Evolutionary conservation across 2,797 vertebrate species (phyloP).

Genomic region (Melanotaenia nigrans): DNA sequence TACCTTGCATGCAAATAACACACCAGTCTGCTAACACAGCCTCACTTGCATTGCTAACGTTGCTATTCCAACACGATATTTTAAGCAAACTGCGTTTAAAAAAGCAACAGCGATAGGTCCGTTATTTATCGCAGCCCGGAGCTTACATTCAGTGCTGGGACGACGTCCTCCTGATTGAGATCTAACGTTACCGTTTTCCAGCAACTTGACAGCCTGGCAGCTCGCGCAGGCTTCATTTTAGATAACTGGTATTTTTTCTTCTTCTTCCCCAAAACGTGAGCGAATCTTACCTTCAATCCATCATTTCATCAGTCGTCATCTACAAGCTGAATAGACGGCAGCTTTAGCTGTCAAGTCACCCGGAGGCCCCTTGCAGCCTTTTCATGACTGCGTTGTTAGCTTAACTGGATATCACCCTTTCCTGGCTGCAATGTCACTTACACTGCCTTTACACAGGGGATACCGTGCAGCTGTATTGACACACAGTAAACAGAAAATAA

Average conservation of each 20-base stretch:
- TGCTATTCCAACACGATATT: background rate
- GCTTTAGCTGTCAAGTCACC: conserved; percentile 58
- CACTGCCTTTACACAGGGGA: conserved; percentile 28
- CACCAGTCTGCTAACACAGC: conserved; percentile 37
- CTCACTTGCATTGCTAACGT: conserved; percentile 24
- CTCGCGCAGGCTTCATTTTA: background rate
- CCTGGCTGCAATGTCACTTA: conserved; percentile 60
- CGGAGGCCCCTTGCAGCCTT: conserved; percentile 57
- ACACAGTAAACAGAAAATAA: conserved; percentile 19
- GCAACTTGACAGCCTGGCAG: conserved; percentile 30
- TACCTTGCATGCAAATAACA: conserved; percentile 18
- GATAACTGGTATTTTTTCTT: background rate
- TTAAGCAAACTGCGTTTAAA: background rate
- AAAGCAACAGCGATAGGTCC: conserved; percentile 7
- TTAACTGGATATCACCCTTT: conserved; percentile 18
- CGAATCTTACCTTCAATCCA: conserved; percentile 55
- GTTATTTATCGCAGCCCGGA: conserved; percentile 20
- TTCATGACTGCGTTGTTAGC: conserved; percentile 57
- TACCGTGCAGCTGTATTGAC: conserved; percentile 14
- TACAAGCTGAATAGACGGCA: conserved; percentile 23
- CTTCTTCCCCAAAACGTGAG: background rate
- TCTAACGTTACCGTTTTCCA: conserved; percentile 20
- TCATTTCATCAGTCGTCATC: conserved; percentile 33
- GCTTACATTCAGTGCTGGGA: conserved; percentile 11
- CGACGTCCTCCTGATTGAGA: conserved; percentile 35